Evolutionary conservation across 1,140 invertebrate genomes (phyloP), one percentile per base, ranked within the genome.

Genomic region (Aricia agestis): DNA sequence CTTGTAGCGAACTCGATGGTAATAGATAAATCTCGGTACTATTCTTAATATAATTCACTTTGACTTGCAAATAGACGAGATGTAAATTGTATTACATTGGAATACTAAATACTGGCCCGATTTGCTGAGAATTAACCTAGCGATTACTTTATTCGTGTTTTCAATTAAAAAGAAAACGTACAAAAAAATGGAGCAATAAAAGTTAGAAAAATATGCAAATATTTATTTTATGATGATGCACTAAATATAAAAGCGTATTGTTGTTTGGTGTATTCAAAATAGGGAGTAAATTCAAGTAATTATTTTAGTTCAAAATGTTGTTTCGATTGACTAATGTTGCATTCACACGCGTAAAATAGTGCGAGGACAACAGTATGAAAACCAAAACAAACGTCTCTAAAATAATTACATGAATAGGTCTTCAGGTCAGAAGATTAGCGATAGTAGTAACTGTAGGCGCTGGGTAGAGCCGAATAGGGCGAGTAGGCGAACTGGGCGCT

Each of bases 381-480:
- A 25, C 3, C 25, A 1, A 25, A 25, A 25, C 25, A 25, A 25
- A 25, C 25, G 25, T 25, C 25, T 13, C 13, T 13, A 11, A 52
- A 52, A 15, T 52, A 52, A 9, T 52, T 52, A 52, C 13, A 10
- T 13, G 11, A 42, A 42, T 52, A 1, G 11, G 3, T 1, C 1
- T 11, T 63, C 15, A 59, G 58, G 19, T 7, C 4, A 31, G 59
- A 63, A 52, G 13, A 52, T 15, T 15, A 52, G 42, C 42, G 42
- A 52, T 52, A 52, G 13, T 19, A 19, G 59, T 36, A 25, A 25
- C 25, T 25, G 25, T 59, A 63, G 19, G 59, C 6, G 10, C 59
- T 63, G 32, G 82, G 74, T 36, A 77, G 77, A 6, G 74, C 76
- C 25, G 77, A 74, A 67, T 83, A 82, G 6, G 77, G 41, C 6